A percentile compares a stretch with the other conserved stretches of the same genome.
Conservation (phyloP, 2,113 vertebrate species). For the Takifugu flavidus region DNA sequence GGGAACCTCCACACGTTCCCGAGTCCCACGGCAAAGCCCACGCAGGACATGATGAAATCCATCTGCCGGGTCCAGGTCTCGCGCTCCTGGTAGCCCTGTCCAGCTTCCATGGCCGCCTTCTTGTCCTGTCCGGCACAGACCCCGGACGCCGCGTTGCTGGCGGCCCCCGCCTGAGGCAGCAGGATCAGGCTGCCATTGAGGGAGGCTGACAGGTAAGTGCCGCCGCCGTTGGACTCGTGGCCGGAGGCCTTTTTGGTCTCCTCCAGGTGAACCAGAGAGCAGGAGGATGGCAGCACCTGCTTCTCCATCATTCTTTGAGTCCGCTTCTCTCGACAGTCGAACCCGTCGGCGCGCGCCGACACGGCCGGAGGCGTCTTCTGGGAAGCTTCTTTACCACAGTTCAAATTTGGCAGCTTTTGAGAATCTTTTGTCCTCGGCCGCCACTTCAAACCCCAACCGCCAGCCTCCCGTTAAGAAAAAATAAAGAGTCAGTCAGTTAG, state of each 20-base stretch:
- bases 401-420: no score
- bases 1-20: slow-evolving; percentile 90
- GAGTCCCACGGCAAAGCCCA: slow-evolving; percentile 87
- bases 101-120: slow-evolving; percentile 16
- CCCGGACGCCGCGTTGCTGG: slow-evolving; percentile 14
- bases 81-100: slow-evolving; percentile 64
- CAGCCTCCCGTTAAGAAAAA: no score
- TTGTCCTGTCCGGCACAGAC: slow-evolving; percentile 30
- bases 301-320: slow-evolving; percentile 63
- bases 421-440: no score
- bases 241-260: slow-evolving; percentile 69
- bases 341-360: no score
- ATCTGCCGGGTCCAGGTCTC: slow-evolving; percentile 93
- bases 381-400: no score
- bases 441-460: neutral
- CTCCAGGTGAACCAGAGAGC: slow-evolving; percentile 63
- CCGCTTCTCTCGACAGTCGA: no score
- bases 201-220: slow-evolving; percentile 34
- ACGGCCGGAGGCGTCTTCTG: neutral
- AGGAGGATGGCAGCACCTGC: slow-evolving; percentile 61
- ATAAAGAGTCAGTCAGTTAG: neutral
- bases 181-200: slow-evolving; percentile 51
- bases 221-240: slow-evolving; percentile 55
- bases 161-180: slow-evolving; percentile 1
- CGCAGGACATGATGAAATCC: slow-evolving; percentile 95